Conservation (phyloP, 2,797 vertebrate species). For the Dendrocincla fuliginosa region DNA sequence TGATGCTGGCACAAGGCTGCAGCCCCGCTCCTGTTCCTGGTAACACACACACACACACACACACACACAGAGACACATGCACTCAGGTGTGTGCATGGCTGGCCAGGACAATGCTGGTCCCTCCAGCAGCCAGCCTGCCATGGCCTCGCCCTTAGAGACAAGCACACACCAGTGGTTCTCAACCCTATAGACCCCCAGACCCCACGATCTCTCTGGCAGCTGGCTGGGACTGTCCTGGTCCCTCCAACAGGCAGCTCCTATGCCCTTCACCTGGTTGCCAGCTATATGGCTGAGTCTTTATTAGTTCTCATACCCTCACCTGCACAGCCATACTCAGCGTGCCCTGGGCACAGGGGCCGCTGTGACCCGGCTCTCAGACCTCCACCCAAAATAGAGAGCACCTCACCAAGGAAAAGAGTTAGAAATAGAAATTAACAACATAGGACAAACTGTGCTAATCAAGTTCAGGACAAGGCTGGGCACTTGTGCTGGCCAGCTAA, state of each 20-base stretch:
- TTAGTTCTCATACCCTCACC: not conserved
- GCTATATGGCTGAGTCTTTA: not conserved
- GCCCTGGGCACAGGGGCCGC: accelerated
- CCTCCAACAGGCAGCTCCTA: not conserved
- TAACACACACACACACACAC: not conserved
- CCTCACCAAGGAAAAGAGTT: not conserved
- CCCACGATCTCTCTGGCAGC: not conserved
- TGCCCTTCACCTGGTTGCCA: not conserved
- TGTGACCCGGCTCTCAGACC: not conserved
- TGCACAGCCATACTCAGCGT: not conserved
- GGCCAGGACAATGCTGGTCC: not conserved
- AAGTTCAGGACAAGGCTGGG: not conserved
- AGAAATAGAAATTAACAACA: not conserved
- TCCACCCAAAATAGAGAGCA: not conserved
- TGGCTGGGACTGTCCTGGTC: not conserved
- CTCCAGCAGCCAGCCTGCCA: not conserved
- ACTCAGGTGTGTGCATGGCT: not conserved
- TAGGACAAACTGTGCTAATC: not conserved
- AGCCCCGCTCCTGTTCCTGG: not conserved
- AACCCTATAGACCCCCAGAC: not conserved
- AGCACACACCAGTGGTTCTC: not conserved
- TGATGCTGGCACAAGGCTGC: not conserved
- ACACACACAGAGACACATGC: not conserved
- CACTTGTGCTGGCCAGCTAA: not conserved
- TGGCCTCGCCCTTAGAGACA: not conserved